phyloP scores from a whole-genome alignment of 1,140 invertebrate genomes.

The Eriosoma lanigerum region DNA sequence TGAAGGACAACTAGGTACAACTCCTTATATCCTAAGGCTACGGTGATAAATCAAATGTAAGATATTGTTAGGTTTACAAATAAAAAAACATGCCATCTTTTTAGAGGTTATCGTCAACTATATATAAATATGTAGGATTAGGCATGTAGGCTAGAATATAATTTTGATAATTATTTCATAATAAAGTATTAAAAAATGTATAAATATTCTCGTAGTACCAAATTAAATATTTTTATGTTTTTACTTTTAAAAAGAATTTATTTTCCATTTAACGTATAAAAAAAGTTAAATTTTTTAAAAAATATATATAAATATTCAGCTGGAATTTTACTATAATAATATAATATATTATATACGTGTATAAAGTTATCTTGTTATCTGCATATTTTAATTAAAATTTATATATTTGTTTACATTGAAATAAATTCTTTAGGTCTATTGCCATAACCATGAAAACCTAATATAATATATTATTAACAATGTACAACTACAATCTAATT shows the following conservation, averaged over 20 bases:
- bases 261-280: too few species aligned
- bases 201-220: too few species aligned
- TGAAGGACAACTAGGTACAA: conserved; percentile 53
- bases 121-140: not conserved
- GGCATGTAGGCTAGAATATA: not conserved
- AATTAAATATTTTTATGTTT: too few species aligned
- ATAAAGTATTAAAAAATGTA: too few species aligned
- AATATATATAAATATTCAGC: too few species aligned
- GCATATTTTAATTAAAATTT: too few species aligned
- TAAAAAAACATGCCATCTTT: not conserved
- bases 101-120: not conserved
- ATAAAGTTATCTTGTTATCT: too few species aligned
- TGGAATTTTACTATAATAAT: too few species aligned
- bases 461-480: not conserved
- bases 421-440: not conserved
- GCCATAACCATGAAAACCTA: not conserved
- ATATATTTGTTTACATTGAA: not conserved
- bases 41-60: not conserved
- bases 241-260: too few species aligned
- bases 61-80: conserved; percentile 3
- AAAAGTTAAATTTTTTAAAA: too few species aligned
- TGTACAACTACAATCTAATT: not conserved
- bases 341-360: too few species aligned
- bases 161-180: too few species aligned
- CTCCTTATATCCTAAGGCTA: conserved; percentile 20